A percentile compares a stretch with the other conserved stretches of the same genome.
phyloP scores from a whole-genome alignment of 2,797 vertebrate species.

The Channa striata region DNA sequence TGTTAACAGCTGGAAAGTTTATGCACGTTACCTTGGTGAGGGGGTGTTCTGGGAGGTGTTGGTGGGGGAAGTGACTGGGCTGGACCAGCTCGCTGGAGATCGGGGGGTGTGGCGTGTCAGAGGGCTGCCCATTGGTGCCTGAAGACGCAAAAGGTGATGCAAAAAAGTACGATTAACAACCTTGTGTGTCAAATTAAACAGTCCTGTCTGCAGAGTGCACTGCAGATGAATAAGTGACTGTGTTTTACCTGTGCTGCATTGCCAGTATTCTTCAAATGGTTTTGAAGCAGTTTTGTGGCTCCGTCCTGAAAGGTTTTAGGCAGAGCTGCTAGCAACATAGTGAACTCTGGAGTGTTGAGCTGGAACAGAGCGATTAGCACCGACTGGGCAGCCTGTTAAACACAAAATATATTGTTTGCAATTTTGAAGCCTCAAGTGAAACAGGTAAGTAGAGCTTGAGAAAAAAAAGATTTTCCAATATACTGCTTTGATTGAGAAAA shows the following conservation, averaged over 20 bases:
- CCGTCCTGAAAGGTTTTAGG: constrained; percentile 98
- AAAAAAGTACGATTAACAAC: constrained; percentile 5
- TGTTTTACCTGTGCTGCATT: constrained; percentile 81
- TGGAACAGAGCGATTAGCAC: constrained; percentile 97
- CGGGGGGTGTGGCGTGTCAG: constrained; percentile 92
- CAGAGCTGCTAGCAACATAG: constrained; percentile 95
- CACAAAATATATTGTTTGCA: constrained; percentile 13
- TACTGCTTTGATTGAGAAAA: too few relatives aligned
- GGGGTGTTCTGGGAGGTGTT: constrained; percentile 94
- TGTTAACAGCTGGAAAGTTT: background rate
- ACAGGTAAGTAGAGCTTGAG: background rate
- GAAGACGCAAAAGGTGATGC: background rate
- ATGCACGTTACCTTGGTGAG: constrained; percentile 90
- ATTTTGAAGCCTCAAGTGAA: background rate
- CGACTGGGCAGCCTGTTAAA: constrained; percentile 92
- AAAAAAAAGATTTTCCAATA: background rate
- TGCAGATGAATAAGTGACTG: background rate
- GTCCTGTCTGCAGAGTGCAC: background rate
- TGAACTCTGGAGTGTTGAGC: constrained; percentile 98
- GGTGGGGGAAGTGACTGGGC: constrained; percentile 96
- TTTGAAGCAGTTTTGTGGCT: constrained; percentile 96
- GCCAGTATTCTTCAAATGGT: constrained; percentile 94
- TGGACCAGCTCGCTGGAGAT: constrained; percentile 95
- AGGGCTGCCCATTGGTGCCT: constrained; percentile 93
- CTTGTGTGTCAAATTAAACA: background rate